Conservation (phyloP, 2,888 invertebrate genomes). For the Cordylochernes scorpioides region DNA sequence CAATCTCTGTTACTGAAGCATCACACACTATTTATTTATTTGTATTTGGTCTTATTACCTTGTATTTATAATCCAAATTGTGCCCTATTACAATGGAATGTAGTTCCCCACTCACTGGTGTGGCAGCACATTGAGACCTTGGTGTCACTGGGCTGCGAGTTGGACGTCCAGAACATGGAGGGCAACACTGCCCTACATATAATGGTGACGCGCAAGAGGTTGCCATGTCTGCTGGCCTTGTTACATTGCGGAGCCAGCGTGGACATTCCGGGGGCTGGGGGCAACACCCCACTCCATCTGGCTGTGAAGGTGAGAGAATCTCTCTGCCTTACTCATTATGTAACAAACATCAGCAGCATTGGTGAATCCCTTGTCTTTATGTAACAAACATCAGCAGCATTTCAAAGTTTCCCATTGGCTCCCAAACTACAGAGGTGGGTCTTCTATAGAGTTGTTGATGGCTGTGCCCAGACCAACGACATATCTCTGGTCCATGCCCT, state of each 20-base stretch:
- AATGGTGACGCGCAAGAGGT: slow-evolving; percentile 32
- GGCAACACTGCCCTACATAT: slow-evolving; percentile 55
- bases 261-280: slow-evolving; percentile 45
- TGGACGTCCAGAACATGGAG: slow-evolving; percentile 55
- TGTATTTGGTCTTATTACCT: no score
- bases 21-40: no score
- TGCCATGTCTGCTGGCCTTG: slow-evolving; percentile 55
- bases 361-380: no score
- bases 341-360: no score
- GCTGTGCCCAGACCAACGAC: slow-evolving; percentile 10
- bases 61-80: no score
- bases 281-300: slow-evolving; percentile 60
- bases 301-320: slow-evolving; percentile 31
- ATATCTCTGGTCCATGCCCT: slow-evolving; percentile 34
- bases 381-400: no score
- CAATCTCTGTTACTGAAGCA: no score
- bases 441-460: background rate
- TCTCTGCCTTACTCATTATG: background rate
- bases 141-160: slow-evolving; percentile 51
- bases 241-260: slow-evolving; percentile 46
- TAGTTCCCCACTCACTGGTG: no score
- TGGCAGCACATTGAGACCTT: slow-evolving; percentile 25
- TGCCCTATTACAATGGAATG: no score
- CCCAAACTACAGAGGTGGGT: no score
- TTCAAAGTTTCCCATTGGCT: no score